phyloP scores from a whole-genome alignment of 2,888 invertebrate genomes.

The Marronus borbonicus region DNA sequence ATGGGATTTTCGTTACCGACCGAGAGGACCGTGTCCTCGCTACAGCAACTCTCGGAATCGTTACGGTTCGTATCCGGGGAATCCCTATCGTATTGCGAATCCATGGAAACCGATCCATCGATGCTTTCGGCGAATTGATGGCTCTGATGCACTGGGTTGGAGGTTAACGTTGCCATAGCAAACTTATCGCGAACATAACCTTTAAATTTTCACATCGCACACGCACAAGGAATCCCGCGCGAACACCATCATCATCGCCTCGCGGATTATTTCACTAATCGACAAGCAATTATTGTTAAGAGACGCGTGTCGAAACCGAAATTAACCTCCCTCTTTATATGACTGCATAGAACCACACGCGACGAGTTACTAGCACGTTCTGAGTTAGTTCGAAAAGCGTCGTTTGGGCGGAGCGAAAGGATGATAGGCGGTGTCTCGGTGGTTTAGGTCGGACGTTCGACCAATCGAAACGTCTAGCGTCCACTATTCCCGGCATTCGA shows the following conservation, averaged over 20 bases:
- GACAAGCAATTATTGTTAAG: not conserved
- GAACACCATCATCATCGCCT: not conserved
- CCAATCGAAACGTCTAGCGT: conserved; percentile 61
- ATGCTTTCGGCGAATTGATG: conserved; percentile 64
- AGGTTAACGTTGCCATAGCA: conserved; percentile 57
- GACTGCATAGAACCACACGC: conserved; percentile 62
- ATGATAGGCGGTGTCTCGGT: conserved; percentile 60
- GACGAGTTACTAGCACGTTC: conserved; percentile 66
- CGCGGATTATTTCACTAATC: not conserved
- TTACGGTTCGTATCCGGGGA: conserved; percentile 57
- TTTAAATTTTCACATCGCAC: conserved; percentile 33
- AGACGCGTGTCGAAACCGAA: conserved; percentile 42
- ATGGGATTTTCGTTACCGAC: conserved; percentile 83
- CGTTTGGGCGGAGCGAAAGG: conserved; percentile 64
- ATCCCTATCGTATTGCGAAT: conserved; percentile 66
- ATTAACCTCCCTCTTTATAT: conserved; percentile 52
- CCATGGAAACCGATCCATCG: conserved; percentile 67
- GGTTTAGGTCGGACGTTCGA: conserved; percentile 51
- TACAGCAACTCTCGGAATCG: conserved; percentile 77
- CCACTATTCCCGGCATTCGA: conserved; percentile 57
- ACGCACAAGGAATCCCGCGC: not conserved
- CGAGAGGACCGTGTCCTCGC: conserved; percentile 86
- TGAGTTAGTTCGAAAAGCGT: conserved; percentile 62
- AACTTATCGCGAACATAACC: not conserved
- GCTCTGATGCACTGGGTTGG: conserved; percentile 60